Percentiles rank a stretch among this genome's conserved stretches.
These are phyloP conservation scores for Bufo bufo DNA, from an alignment of 2,113 vertebrate species.

Conservation along the genomic window DNA sequence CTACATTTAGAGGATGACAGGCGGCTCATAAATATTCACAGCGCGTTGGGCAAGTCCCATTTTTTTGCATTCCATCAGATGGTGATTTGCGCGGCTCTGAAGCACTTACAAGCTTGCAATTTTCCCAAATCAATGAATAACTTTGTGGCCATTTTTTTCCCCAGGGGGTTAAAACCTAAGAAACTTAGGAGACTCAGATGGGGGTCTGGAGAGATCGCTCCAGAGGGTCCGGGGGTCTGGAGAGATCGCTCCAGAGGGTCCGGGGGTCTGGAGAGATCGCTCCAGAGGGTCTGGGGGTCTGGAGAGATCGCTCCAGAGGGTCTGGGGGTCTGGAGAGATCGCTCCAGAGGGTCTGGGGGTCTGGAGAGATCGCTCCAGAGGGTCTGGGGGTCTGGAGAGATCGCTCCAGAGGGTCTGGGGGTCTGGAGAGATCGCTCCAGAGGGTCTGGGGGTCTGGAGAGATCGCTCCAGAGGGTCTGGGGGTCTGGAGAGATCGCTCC, in stretches of 20 bases:
- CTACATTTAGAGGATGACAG: constrained; percentile 36
- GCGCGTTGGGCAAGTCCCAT: background rate
- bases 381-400: too few species aligned
- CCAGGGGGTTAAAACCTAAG: too few species aligned
- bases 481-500: too few species aligned
- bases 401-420: too few species aligned
- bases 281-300: background rate
- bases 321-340: too few species aligned
- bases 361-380: too few species aligned
- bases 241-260: background rate
- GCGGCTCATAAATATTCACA: constrained; percentile 28
- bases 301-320: background rate
- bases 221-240: background rate
- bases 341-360: too few species aligned
- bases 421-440: too few species aligned
- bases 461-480: too few species aligned
- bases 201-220: background rate
- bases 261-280: background rate
- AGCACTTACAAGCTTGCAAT: constrained; percentile 43
- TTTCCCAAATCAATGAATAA: constrained; percentile 26
- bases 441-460: too few species aligned
- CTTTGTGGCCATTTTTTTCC: constrained; percentile 9
- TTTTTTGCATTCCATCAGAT: constrained; percentile 29
- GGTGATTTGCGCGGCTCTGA: constrained; percentile 18
- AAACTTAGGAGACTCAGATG: constrained; percentile 2